Conservation (phyloP, 2,113 vertebrate genomes). For the Mesitornis unicolor region DNA sequence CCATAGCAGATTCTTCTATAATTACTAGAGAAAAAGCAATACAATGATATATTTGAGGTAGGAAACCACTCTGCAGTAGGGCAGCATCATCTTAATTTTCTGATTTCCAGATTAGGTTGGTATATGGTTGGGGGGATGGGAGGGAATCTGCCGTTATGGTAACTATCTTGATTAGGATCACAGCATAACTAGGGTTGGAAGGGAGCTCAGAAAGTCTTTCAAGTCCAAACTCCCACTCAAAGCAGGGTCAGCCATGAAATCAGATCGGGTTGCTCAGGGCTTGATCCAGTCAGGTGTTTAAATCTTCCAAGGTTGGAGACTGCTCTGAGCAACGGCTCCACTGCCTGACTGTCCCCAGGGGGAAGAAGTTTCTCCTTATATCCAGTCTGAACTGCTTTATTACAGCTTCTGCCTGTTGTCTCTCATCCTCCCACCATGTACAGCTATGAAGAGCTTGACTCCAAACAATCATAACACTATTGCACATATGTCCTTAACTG, state of each 20-base stretch:
- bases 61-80: background rate
- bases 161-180: background rate
- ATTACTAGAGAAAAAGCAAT: background rate
- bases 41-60: background rate
- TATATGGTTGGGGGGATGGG: accelerated
- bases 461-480: background rate
- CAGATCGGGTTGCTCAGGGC: background rate
- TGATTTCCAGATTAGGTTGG: background rate
- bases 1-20: background rate
- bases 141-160: accelerated
- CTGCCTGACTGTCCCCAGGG: background rate
- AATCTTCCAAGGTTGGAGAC: background rate
- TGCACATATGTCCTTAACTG: background rate
- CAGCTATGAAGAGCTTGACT: background rate
- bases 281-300: background rate
- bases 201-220: background rate
- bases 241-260: background rate
- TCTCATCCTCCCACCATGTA: background rate
- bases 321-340: background rate
- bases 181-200: background rate
- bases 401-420: background rate
- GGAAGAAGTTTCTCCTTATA: background rate
- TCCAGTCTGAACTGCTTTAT: background rate
- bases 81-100: background rate
- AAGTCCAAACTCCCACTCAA: background rate